These are phyloP conservation scores for Tarsius wallacei DNA, from an alignment of 2,797 vertebrate species.

Conservation along the genomic window DNA sequence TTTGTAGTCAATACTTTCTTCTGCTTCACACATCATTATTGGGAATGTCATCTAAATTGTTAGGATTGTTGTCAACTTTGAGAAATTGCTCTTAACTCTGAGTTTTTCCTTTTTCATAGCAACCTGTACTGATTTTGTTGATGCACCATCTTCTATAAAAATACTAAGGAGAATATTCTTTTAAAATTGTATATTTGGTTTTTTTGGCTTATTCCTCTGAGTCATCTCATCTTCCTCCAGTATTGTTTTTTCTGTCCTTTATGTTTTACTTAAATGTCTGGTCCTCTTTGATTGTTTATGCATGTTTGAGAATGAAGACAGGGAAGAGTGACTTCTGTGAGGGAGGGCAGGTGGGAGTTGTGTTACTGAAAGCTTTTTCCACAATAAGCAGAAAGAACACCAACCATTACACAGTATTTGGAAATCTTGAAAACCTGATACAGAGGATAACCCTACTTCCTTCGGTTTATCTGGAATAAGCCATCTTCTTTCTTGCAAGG, in stretches of 20 bases:
- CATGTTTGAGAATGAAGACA: neutral
- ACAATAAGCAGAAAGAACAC: neutral
- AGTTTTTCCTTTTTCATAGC: constrained; percentile 20
- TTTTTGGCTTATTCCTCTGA: neutral
- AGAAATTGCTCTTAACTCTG: neutral
- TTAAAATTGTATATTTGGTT: neutral
- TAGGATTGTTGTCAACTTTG: neutral
- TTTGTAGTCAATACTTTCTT: neutral
- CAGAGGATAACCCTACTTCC: neutral
- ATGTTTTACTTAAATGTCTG: neutral
- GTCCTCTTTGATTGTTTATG: neutral
- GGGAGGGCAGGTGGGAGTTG: neutral
- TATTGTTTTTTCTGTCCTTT: neutral
- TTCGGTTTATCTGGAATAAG: neutral
- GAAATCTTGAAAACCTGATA: neutral
- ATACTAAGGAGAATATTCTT: constrained; percentile 29
- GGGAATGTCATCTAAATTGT: neutral
- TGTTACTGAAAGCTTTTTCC: neutral
- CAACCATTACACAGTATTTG: neutral
- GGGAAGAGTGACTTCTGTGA: neutral
- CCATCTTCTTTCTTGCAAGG: neutral
- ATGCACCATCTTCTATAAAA: neutral
- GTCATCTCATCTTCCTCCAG: neutral
- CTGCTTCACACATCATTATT: neutral
- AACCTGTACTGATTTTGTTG: constrained; percentile 12